phyloP scores from a whole-genome alignment of 2,888 invertebrate genomes.

The Rhodophaea formosa region DNA sequence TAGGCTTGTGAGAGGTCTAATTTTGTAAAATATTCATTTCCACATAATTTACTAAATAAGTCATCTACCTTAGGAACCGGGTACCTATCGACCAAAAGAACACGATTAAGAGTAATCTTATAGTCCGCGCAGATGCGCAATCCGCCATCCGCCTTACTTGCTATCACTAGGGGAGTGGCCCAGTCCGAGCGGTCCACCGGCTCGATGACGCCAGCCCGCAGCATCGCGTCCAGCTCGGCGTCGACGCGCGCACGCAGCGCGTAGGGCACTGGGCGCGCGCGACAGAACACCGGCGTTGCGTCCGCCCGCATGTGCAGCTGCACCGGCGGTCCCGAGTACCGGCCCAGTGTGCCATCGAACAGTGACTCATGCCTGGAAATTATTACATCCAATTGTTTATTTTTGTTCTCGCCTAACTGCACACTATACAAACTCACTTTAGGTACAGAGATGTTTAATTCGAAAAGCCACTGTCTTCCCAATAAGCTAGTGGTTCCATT shows the following conservation, averaged over 20 bases:
- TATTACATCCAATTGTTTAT: not conserved
- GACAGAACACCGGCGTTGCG: slow-evolving; percentile 28
- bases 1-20: too few relatives aligned
- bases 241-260: not conserved
- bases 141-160: not conserved
- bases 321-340: slow-evolving; percentile 25
- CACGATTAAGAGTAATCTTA: slow-evolving; percentile 21
- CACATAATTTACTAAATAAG: not conserved
- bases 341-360: slow-evolving; percentile 24
- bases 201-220: not conserved
- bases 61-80: slow-evolving; percentile 20
- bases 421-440: too few relatives aligned
- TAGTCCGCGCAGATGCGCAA: slow-evolving; percentile 17
- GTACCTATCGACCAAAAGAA: slow-evolving; percentile 18
- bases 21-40: slow-evolving; percentile 1
- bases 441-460: not conserved
- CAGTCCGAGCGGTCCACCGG: not conserved
- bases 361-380: slow-evolving; percentile 22
- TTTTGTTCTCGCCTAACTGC: too few relatives aligned
- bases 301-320: slow-evolving; percentile 29
- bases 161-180: not conserved
- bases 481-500: slow-evolving; percentile 26
- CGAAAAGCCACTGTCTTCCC: slow-evolving; percentile 27
- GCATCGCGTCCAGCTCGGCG: not conserved
- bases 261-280: slow-evolving; percentile 30